Percentiles rank a stretch among this genome's conserved stretches.
These are phyloP conservation scores for Neomonachus schauinslandi DNA, from an alignment of 2,113 vertebrate species.

Conservation along the genomic window DNA sequence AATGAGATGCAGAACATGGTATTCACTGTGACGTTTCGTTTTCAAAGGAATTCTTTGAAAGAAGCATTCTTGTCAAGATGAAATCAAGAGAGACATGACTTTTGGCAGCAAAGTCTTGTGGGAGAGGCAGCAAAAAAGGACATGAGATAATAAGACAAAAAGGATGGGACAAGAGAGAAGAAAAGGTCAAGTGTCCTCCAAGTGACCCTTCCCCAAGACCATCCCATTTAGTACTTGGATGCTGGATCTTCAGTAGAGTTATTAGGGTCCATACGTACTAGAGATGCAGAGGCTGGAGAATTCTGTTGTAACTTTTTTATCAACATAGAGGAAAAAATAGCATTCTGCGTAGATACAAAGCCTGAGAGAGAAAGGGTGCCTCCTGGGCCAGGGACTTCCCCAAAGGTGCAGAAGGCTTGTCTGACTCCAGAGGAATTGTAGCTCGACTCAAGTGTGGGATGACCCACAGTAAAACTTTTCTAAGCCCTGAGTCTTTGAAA, in stretches of 20 bases:
- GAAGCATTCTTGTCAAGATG: background rate
- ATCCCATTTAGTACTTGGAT: background rate
- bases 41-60: background rate
- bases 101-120: background rate
- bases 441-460: background rate
- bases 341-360: background rate
- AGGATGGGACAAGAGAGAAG: background rate
- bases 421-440: background rate
- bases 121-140: background rate
- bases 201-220: background rate
- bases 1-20: background rate
- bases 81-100: background rate
- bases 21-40: background rate
- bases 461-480: background rate
- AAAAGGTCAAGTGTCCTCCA: background rate
- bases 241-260: no score
- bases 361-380: background rate
- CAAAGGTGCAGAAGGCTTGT: background rate
- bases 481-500: background rate
- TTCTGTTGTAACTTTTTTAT: background rate
- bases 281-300: background rate
- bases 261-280: rapidly evolving
- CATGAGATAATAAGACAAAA: background rate
- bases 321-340: no score
- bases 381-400: rapidly evolving